Evolutionary conservation across 2,113 vertebrate species (phyloP), one percentile per base, ranked within the genome.

Genomic region (Cinclus mexicanus): DNA sequence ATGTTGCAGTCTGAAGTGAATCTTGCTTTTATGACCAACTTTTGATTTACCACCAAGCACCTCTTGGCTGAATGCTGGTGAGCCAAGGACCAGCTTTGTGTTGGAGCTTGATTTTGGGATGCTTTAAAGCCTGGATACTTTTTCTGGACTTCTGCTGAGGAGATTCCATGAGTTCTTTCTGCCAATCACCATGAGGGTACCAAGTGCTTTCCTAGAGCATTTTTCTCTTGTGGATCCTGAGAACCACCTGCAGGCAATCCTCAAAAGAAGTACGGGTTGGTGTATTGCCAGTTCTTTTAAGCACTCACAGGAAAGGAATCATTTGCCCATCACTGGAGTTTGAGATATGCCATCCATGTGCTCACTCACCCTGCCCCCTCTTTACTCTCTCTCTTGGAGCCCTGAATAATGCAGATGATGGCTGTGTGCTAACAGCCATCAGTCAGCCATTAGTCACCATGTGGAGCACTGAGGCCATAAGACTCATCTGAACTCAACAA

Each of bases 11-110:
- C 80, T 82, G 47, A 70, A 82, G 42, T 39, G 21, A 84, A 33
- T 56, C 50, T 21, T 46, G 15, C 28, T 81, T 83, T 94, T 68
- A 37, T 55, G 16, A 63, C 10, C 25, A 46, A 37, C 28, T 37
- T 61, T 17, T 64, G 28, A 31, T 65, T 49, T 0, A 1, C 2
- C 29, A 87, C 8, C 3, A 1, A 35, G n/a, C 44, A 17, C 9
- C 14, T 60, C 53, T 68, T 26, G 87, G 56, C 22, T 75, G 31
- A 64, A 35, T 76, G 31, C 52, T 25, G 61, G 29, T 53, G 23
- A 90, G 39, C 4, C 47, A 65, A 78, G n/a, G 12, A 31, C 5
- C 24, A 64, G 14, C 33, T 82, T 82, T 57, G 37, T 5, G 19
- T 56, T 56, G 41, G 11, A 84, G 13, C 17, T 89, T 82, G 33